Conservation (phyloP, 2,888 invertebrate species). For the Chirona hameri region DNA sequence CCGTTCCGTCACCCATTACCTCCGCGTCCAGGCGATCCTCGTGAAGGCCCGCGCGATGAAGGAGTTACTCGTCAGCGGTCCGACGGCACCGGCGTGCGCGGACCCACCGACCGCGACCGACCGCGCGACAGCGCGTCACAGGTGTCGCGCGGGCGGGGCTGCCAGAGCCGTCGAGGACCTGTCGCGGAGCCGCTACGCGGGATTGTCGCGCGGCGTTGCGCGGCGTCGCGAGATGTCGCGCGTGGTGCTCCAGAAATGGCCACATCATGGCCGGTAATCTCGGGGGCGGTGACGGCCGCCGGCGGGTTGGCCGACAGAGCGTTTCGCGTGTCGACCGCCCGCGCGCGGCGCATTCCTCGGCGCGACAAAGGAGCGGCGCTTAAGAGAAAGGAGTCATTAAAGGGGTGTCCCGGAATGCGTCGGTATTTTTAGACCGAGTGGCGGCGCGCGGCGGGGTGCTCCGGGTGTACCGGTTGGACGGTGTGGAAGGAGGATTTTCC, state of each 20-base stretch:
- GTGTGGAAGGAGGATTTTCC: background rate
- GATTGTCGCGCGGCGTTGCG: background rate
- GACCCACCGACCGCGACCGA: too few species aligned
- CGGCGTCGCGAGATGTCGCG: background rate
- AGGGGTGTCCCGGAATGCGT: constrained; percentile 14
- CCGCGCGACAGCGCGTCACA: too few species aligned
- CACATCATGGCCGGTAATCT: constrained; percentile 1
- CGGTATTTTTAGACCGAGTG: constrained; percentile 9
- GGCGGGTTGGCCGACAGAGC: background rate
- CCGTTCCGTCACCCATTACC: background rate
- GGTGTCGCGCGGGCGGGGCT: too few species aligned
- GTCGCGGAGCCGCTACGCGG: background rate
- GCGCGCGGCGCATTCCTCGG: background rate
- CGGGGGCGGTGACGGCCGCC: background rate
- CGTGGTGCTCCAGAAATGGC: background rate
- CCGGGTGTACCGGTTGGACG: background rate
- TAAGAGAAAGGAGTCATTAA: constrained; percentile 27
- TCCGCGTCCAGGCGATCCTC: background rate
- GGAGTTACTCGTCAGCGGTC: background rate
- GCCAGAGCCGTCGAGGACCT: background rate
- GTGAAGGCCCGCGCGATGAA: too few species aligned
- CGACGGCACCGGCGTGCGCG: too few species aligned
- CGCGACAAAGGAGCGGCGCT: constrained; percentile 4
- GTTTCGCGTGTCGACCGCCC: background rate
- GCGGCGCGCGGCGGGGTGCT: background rate